Evolutionary conservation across 2,113 vertebrate genomes (phyloP).

Genomic region (Dissostichus mawsoni): DNA sequence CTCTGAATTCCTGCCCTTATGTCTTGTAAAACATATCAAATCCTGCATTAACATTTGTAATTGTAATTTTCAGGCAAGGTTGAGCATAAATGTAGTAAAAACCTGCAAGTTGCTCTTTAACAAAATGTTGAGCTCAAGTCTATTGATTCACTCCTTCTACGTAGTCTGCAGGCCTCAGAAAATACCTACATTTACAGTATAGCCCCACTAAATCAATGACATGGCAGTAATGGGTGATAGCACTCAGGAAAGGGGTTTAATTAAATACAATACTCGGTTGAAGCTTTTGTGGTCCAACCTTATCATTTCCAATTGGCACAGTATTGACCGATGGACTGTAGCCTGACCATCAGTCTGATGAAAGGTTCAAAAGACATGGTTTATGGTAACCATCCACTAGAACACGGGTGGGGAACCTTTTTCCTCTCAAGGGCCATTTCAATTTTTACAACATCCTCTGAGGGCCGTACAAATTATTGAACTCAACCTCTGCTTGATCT

Average conservation of each 20-base stretch:
- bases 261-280: conserved; percentile 51
- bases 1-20: too few relatives aligned
- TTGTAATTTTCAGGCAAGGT: too few relatives aligned
- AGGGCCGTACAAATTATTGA: too few relatives aligned
- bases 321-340: conserved; percentile 29
- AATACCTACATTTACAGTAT: conserved; percentile 15
- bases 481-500: too few relatives aligned
- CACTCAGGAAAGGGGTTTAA: conserved; percentile 18
- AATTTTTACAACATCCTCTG: too few relatives aligned
- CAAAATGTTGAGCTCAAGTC: conserved; percentile 4
- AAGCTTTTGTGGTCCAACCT: not conserved
- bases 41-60: too few relatives aligned
- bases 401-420: too few relatives aligned
- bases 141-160: conserved; percentile 30
- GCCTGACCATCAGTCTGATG: conserved; percentile 22
- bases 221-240: conserved; percentile 18
- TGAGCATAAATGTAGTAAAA: too few relatives aligned
- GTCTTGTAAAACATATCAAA: too few relatives aligned
- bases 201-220: conserved; percentile 51
- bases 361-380: conserved; percentile 3
- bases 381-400: not conserved
- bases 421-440: too few relatives aligned
- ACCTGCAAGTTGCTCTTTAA: too few relatives aligned
- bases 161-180: conserved; percentile 16
- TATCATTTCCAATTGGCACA: conserved; percentile 18